Conservation (phyloP, 2,888 invertebrate species). For the Phrixothrix hirtus region DNA sequence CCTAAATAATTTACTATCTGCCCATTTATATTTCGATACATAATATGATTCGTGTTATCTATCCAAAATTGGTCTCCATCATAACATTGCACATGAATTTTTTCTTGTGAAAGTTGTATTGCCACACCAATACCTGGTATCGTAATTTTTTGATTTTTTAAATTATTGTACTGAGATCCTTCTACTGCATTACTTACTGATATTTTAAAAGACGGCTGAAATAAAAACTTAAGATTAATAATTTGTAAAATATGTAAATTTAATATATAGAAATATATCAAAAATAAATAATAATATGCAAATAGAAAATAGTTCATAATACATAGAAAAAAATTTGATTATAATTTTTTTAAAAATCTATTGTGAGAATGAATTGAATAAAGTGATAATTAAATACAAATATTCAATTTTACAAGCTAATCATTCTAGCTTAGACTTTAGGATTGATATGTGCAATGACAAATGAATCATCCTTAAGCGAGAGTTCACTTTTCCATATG, state of each 20-base stretch:
- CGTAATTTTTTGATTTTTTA: conserved; percentile 44
- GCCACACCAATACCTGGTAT: conserved; percentile 53
- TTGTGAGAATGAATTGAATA: too few relatives aligned
- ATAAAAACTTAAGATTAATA: conserved; percentile 15
- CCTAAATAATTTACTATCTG: conserved; percentile 47
- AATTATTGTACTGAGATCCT: conserved; percentile 36
- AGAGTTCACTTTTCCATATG: too few relatives aligned
- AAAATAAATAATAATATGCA: not conserved
- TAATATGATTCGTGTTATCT: conserved; percentile 49
- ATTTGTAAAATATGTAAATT: not conserved
- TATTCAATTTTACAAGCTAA: too few relatives aligned
- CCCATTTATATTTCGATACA: conserved; percentile 51
- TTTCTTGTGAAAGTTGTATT: conserved; percentile 48
- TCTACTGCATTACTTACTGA: conserved; percentile 42
- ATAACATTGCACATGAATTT: conserved; percentile 49
- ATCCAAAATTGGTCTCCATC: conserved; percentile 53
- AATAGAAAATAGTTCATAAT: not conserved
- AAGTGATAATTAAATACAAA: too few relatives aligned
- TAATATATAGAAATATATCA: not conserved
- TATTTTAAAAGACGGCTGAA: conserved; percentile 51
- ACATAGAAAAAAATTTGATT: not conserved
- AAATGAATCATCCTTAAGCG: too few relatives aligned
- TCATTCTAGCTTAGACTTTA: too few relatives aligned
- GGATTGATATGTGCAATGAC: too few relatives aligned
- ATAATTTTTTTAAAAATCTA: not conserved